Evolutionary conservation across 2,888 invertebrate genomes (phyloP), one percentile per base, ranked within the genome.

Genomic region (Seira sanloemensis): DNA sequence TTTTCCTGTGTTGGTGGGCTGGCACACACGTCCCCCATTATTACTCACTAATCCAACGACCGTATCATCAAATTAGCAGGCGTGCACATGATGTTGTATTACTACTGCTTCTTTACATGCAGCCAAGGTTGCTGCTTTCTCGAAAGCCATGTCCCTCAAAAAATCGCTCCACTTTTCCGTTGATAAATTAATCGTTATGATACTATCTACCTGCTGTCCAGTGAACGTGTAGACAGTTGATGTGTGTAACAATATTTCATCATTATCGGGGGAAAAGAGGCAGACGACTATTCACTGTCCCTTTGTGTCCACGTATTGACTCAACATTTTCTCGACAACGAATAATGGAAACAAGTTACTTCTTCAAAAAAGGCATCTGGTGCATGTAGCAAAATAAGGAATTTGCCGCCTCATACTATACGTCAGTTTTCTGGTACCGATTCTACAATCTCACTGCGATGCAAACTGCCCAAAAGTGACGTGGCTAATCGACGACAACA

Each of bases 141-240:
- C 21, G 37, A 37, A 37, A 12, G 58, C 58, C 62, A 7, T 62
- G 21, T 4, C 62, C 62, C 19, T 23, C n/a, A n/a, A n/a, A n/a
- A n/a, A n/a, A n/a, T n/a, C n/a, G n/a, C 23, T 62, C 62, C 62
- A 23, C 4, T n/a, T 62, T 23, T 62, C 62, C 62, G 21, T 62
- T 62, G 62, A 62, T 62, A 62, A 62, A 62, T 62, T 62, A 62
- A 62, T 62, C 62, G 19, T 23, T 62, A 23, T 62, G 23, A 62
- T 19, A 62, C 21, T 23, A 62, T 62, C 62, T 62, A 62, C 62
- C 62, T 62, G 62, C 7, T 62, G 62, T 62, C 62, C 62, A 62
- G 21, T 62, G 21, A 62, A 62, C 62, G 58, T 7, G 62, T 9
- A 62, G 62, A 50, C 23, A 37, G 37, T 37, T 12, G 7, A 37